Base-by-base conservation (phyloP, 2,113 vertebrate species). In the Ranitomeya variabilis region DNA sequence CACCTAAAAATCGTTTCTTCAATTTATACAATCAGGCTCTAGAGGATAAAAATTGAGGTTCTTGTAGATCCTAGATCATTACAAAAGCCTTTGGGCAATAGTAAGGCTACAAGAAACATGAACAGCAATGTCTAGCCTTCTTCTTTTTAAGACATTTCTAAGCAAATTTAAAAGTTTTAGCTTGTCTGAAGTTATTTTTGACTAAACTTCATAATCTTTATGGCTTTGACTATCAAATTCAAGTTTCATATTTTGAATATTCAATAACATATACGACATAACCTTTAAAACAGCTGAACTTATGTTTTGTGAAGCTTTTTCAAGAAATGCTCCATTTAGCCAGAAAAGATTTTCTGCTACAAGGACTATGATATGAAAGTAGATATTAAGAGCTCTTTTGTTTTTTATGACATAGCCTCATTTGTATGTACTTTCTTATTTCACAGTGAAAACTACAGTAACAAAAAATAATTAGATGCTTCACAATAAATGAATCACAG, bases 331-430 rank as follows among this genome's bases (percentile, higher is more conserved):
- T 84, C 66, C 64, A 84, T 71, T 71, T 71, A 84, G 62, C 82
- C 18, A 71, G 60, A 71, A 84, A 84, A 84, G 64, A 84, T 71
- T 55, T 84, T 54, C 37, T 84, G 82, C n/a, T 69, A 71, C 37
- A 84, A 66, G 55, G 21, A 71, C 2, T 71, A 55, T 69, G 51
- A 69, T 51, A 23, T n/a, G 71, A 71, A 71, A 18, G 23, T n/a
- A 66, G 51, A 84, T 8, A 84, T 84, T 71, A 55, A 26, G n/a
- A n/a, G 51, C 26, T 4, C 51, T 55, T 84, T 21, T 55, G 55
- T 55, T 12, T 84, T 13, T 69, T 51, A 55, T 26, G 52, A 13
- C 13, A 51, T 71, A 84, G 37, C 66, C 18, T 12, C 3, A n/a
- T 71, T 71, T 84, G 71, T 84, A 13, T 18, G 12, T 3, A 6